phyloP scores from a whole-genome alignment of 1,140 invertebrate genomes.

The Ceratosolen fusciceps region DNA sequence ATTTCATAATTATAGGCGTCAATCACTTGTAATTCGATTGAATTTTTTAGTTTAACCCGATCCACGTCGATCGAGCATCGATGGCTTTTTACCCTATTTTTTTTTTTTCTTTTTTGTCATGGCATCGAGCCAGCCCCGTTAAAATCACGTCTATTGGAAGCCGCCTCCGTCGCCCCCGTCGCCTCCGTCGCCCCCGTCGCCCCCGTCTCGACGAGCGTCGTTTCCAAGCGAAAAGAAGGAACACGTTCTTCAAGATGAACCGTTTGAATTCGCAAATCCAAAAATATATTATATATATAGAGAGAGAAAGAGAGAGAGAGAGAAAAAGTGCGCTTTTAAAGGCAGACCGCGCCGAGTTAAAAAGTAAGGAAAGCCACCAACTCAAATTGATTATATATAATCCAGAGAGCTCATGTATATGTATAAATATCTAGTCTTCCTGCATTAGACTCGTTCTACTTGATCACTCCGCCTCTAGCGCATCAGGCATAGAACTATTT shows the following conservation, averaged over 20 bases:
- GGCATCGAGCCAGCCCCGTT: not conserved
- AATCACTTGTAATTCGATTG: not conserved
- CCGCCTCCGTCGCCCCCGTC: too few relatives aligned
- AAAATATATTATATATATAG: not conserved
- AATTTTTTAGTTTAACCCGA: not conserved
- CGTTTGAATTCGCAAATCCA: not conserved
- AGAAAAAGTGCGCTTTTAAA: not conserved
- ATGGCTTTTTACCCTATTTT: not conserved
- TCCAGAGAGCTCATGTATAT: not conserved
- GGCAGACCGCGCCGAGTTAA: not conserved
- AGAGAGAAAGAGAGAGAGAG: not conserved
- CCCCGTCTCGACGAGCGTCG: too few relatives aligned
- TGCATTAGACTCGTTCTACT: constrained; percentile 14
- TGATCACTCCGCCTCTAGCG: too few relatives aligned
- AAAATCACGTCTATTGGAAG: not conserved
- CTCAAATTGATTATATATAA: constrained; percentile 2
- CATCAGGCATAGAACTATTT: too few relatives aligned
- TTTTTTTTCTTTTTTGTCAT: not conserved
- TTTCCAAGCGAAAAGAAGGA: not conserved
- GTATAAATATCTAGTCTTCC: not conserved
- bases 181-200: too few relatives aligned
- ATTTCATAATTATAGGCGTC: not conserved
- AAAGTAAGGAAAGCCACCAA: not conserved
- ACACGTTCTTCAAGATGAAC: not conserved
- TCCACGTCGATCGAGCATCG: too few relatives aligned